Conservation (phyloP, 1,140 invertebrate species). For the Anoplolepis gracilipes region DNA sequence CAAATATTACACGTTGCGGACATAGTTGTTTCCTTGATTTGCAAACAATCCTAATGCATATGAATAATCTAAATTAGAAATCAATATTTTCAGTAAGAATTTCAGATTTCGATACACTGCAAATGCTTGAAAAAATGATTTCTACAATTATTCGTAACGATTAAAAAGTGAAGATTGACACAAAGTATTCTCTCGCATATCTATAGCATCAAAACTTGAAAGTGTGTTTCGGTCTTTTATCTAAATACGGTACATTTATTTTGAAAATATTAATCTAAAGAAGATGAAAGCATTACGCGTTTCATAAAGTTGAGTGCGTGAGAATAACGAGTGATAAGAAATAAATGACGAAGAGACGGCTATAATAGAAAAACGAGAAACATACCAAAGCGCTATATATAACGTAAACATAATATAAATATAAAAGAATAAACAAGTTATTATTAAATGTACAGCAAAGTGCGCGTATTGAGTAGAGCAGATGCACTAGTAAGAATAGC, state of each 20-base stretch:
- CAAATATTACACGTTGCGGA: not conserved
- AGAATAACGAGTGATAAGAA: not conserved
- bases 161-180: not conserved
- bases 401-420: conserved; percentile 28
- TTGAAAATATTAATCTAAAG: conserved; percentile 23
- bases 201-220: not conserved
- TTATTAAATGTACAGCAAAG: conserved; percentile 24
- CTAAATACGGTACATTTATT: not conserved
- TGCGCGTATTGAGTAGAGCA: conserved; percentile 14
- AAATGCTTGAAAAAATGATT: not conserved
- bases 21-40: not conserved
- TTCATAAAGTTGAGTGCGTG: not conserved
- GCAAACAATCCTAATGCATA: not conserved
- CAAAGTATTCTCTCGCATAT: not conserved
- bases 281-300: conserved; percentile 19
- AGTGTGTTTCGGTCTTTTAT: not conserved
- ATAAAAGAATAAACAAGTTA: conserved; percentile 27
- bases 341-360: conserved; percentile 22
- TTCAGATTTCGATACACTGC: not conserved
- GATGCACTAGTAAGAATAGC: conserved; percentile 25
- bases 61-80: not conserved
- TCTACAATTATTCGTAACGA: not conserved
- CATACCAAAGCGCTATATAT: conserved; percentile 31
- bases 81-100: not conserved
- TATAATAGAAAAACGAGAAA: conserved; percentile 27